Conservation (phyloP, 2,888 invertebrate genomes). For the Vandiemenella viatica region DNA sequence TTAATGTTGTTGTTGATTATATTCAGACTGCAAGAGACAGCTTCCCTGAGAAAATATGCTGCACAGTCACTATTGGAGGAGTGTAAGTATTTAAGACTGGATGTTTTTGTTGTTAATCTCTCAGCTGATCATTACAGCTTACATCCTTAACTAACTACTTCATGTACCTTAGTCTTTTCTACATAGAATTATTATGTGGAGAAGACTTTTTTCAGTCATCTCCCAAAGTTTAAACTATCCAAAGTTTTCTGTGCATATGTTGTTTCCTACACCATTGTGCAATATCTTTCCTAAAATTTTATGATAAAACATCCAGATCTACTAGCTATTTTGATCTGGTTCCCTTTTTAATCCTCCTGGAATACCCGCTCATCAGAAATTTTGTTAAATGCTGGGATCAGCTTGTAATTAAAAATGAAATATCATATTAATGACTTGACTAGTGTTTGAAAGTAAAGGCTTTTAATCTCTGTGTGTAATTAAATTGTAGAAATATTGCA, state of each 20-base stretch:
- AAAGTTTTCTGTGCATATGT: background rate
- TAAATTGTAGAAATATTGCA: no score
- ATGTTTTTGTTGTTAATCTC: constrained; percentile 11
- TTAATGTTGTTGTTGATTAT: constrained; percentile 85
- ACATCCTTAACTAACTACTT: no score
- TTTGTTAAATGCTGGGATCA: no score
- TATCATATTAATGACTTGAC: no score
- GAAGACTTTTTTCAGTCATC: background rate
- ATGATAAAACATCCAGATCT: background rate
- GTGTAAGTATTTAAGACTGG: constrained; percentile 35
- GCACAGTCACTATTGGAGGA: constrained; percentile 74
- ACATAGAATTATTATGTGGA: background rate
- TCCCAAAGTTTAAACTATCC: background rate
- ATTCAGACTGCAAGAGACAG: constrained; percentile 87
- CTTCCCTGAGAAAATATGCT: constrained; percentile 90
- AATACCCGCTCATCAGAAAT: no score
- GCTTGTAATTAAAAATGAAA: no score
- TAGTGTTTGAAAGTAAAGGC: no score
- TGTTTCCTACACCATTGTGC: background rate
- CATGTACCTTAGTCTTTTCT: no score
- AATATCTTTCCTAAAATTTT: background rate
- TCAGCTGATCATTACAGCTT: no score
- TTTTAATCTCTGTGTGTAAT: no score
- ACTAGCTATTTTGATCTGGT: no score
- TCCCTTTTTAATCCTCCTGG: no score